A percentile compares a stretch with the other conserved stretches of the same genome.
phyloP scores from a whole-genome alignment of 2,888 invertebrate species.

The Drosophila gaucha region DNA sequence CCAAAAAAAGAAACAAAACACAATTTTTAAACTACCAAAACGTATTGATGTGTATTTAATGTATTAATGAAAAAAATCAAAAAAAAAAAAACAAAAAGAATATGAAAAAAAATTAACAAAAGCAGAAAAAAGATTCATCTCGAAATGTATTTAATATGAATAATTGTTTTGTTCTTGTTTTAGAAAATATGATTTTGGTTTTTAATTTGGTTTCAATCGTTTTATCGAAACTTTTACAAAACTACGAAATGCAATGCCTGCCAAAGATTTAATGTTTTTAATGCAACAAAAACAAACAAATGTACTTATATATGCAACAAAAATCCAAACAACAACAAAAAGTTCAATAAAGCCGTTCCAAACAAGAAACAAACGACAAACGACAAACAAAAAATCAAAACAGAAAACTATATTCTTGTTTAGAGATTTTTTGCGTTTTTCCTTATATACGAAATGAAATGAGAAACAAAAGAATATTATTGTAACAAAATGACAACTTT shows the following conservation, averaged over 20 bases:
- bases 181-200: slow-evolving; percentile 33
- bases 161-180: slow-evolving; percentile 22
- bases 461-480: slow-evolving; percentile 28
- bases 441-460: slow-evolving; percentile 63
- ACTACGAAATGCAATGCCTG: slow-evolving; percentile 83
- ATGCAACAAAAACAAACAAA: slow-evolving; percentile 61
- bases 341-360: slow-evolving; percentile 77
- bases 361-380: slow-evolving; percentile 68
- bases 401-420: slow-evolving; percentile 65
- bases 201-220: slow-evolving; percentile 59
- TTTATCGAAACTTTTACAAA: slow-evolving; percentile 77
- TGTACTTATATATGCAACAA: slow-evolving; percentile 65
- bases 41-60: slow-evolving; percentile 78
- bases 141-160: slow-evolving; percentile 50
- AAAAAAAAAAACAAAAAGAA: slow-evolving; percentile 41
- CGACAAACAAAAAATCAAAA: slow-evolving; percentile 55
- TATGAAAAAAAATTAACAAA: slow-evolving; percentile 37
- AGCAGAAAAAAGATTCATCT: slow-evolving; percentile 45
- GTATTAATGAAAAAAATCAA: slow-evolving; percentile 48
- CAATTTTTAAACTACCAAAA: slow-evolving; percentile 73
- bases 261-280: slow-evolving; percentile 79
- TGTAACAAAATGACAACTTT: slow-evolving; percentile 32
- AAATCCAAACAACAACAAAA: slow-evolving; percentile 64
- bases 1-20: slow-evolving; percentile 46
- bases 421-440: slow-evolving; percentile 71